Conservation (phyloP, 2,888 invertebrate genomes). For the Agrotis clavis region DNA sequence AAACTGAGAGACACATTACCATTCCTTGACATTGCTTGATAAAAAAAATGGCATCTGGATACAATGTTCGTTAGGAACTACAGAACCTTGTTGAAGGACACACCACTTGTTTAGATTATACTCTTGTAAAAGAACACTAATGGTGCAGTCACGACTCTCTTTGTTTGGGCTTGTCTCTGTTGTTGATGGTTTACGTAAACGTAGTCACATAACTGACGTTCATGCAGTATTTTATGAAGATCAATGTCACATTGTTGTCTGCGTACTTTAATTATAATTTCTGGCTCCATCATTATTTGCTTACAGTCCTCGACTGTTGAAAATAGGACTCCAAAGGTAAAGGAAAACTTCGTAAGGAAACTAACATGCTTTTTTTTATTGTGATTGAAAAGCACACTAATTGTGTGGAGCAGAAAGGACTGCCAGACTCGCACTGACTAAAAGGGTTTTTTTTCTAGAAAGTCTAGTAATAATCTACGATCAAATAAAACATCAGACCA, state of each 20-base stretch:
- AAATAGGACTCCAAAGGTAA: not conserved
- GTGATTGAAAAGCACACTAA: too few species aligned
- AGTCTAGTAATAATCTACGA: too few species aligned
- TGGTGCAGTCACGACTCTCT: conserved; percentile 33
- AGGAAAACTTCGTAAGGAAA: not conserved
- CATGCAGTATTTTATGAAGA: not conserved
- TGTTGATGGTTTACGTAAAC: conserved; percentile 5
- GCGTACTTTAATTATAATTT: not conserved
- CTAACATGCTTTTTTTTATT: too few species aligned
- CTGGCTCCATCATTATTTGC: too few species aligned
- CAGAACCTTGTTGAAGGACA: conserved; percentile 3
- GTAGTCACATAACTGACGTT: not conserved
- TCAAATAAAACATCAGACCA: too few species aligned
- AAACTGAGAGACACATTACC: too few species aligned
- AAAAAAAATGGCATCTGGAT: not conserved
- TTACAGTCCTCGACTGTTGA: too few species aligned
- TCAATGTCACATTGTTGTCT: conserved; percentile 6
- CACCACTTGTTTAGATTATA: not conserved
- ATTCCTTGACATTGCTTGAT: not conserved
- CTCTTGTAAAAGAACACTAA: conserved; percentile 22
- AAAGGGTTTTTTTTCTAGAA: too few species aligned
- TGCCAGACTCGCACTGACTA: too few species aligned
- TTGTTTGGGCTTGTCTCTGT: conserved; percentile 25
- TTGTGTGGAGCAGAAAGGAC: too few species aligned
- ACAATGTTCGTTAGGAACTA: not conserved